Evolutionary conservation across 92 coral and sea anemone genomes (phyloP).

Genomic region (Porites rus): DNA sequence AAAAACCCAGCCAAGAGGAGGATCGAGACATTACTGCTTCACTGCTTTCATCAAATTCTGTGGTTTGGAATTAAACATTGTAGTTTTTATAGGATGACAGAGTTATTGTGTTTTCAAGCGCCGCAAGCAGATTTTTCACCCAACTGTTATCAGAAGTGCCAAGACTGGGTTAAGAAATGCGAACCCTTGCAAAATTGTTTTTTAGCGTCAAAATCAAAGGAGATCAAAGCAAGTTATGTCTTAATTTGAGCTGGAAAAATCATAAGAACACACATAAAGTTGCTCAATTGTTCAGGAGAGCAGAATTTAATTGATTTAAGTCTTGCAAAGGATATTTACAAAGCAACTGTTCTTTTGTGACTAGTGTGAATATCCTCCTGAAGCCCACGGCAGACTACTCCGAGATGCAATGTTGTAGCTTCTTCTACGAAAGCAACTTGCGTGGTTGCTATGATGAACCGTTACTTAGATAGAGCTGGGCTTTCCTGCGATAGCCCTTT

Average conservation of each 20-base stretch:
- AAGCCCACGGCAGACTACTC: too few species aligned
- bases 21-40: not conserved
- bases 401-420: too few species aligned
- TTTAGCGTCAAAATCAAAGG: slow-evolving; percentile 5
- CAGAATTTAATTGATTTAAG: slow-evolving; percentile 10
- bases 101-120: not conserved
- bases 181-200: slow-evolving; percentile 19
- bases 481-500: too few species aligned
- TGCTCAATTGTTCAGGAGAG: slow-evolving; percentile 19
- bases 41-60: not conserved
- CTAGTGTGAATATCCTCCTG: too few species aligned
- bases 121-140: not conserved
- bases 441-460: too few species aligned
- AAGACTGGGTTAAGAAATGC: slow-evolving; percentile 28
- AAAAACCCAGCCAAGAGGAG: slow-evolving; percentile 6
- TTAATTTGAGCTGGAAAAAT: slow-evolving; percentile 40
- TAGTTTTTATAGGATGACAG: not conserved
- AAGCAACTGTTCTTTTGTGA: too few species aligned
- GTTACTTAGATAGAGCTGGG: too few species aligned
- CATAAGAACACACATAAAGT: slow-evolving; percentile 27
- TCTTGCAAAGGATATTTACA: not conserved
- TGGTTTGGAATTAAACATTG: too few species aligned
- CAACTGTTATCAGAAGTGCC: too few species aligned
- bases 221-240: slow-evolving; percentile 33
- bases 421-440: too few species aligned